Percentiles rank a stretch among this genome's conserved stretches.
phyloP scores from a whole-genome alignment of 2,113 vertebrate species.

The Panthera uncia region DNA sequence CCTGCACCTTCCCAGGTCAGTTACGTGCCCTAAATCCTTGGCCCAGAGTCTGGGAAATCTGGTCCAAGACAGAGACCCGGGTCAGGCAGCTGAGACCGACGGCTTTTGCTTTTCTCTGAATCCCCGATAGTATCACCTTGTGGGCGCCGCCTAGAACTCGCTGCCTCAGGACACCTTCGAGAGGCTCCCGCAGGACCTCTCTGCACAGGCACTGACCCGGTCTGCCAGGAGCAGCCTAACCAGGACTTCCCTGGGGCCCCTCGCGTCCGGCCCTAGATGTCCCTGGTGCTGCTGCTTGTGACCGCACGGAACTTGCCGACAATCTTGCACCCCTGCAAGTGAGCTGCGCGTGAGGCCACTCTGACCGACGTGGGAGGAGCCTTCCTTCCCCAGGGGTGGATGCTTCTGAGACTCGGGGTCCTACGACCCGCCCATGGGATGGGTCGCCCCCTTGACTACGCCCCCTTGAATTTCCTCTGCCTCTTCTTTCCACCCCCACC shows the following conservation, averaged over 20 bases:
- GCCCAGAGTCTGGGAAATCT: neutral
- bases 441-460: rapidly evolving
- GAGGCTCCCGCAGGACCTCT: rapidly evolving
- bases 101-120: neutral
- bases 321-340: neutral
- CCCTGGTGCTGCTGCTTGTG: rapidly evolving
- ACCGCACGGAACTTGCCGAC: rapidly evolving
- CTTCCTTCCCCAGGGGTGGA: neutral
- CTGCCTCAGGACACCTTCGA: neutral
- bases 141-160: neutral
- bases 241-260: no score
- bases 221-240: neutral
- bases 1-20: no score
- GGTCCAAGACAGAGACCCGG: neutral
- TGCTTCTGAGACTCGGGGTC: neutral
- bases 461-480: neutral
- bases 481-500: neutral
- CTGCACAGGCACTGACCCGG: rapidly evolving
- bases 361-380: neutral
- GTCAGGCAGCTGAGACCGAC: neutral
- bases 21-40: neutral
- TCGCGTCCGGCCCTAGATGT: neutral
- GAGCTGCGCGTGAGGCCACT: neutral
- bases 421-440: rapidly evolving
- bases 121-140: rapidly evolving